Conservation (phyloP, 2,797 vertebrate species). For the Gallinago stenura region DNA sequence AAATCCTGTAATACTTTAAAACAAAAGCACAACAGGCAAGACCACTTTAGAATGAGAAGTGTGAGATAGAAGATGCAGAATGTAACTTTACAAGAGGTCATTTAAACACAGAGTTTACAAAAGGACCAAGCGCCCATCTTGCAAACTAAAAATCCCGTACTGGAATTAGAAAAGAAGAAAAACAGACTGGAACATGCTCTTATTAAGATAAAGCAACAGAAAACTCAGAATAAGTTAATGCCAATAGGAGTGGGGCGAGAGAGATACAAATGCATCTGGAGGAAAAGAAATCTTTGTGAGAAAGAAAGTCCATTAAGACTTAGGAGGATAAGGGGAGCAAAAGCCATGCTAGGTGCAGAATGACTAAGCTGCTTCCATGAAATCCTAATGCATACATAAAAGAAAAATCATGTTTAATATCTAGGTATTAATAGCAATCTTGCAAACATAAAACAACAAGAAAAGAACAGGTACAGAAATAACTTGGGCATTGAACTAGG, state of each 20-base stretch:
- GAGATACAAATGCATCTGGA: constrained; percentile 1
- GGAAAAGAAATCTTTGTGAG: constrained; percentile 31
- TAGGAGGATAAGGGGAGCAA: neutral
- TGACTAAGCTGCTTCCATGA: neutral
- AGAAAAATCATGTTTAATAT: neutral
- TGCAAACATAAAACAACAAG: neutral
- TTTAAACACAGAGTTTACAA: constrained; percentile 1
- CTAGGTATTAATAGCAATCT: neutral
- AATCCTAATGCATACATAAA: neutral
- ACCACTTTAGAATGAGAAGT: neutral
- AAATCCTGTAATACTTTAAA: neutral
- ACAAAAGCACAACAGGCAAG: neutral
- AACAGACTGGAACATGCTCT: constrained; percentile 13
- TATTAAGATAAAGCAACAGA: constrained; percentile 50
- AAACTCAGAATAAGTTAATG: constrained; percentile 31
- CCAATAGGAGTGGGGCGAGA: constrained; percentile 6
- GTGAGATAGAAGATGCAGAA: neutral
- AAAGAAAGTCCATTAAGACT: neutral
- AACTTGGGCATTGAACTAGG: neutral
- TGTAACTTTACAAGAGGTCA: constrained; percentile 4
- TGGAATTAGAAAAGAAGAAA: constrained; percentile 43
- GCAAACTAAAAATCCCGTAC: neutral
- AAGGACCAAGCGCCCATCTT: neutral
- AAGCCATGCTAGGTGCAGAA: neutral
- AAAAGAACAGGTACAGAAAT: neutral